A percentile compares a stretch with the other conserved stretches of the same genome.
phyloP scores from a whole-genome alignment of 2,113 vertebrate genomes.

The Campylomormyrus tamandua region DNA sequence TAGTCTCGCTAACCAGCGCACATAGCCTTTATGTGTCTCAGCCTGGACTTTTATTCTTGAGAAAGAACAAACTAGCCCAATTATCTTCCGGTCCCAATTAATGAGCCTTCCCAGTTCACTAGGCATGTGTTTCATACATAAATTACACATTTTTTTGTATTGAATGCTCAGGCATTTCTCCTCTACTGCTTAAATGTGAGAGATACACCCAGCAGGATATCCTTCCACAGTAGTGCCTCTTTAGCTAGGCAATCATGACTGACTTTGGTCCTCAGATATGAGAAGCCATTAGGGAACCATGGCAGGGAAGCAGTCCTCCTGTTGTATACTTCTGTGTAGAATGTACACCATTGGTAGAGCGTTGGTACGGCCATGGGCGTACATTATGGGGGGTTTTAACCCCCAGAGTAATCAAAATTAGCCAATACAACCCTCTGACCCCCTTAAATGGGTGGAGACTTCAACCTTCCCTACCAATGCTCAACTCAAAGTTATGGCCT shows the following conservation, averaged over 20 bases:
- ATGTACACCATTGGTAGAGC: neutral
- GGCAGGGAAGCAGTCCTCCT: conserved; percentile 17
- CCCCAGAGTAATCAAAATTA: neutral
- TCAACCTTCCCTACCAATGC: neutral
- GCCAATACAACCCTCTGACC: neutral
- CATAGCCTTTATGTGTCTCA: neutral
- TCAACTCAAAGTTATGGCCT: neutral
- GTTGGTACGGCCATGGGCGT: neutral
- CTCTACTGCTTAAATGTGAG: conserved; percentile 45
- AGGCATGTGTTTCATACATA: conserved; percentile 30
- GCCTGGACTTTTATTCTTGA: neutral
- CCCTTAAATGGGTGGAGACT: neutral
- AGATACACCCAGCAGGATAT: conserved; percentile 36
- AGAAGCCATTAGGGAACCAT: conserved; percentile 31
- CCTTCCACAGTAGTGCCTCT: conserved; percentile 24
- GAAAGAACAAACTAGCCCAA: conserved; percentile 26
- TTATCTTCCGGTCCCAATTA: conserved; percentile 26
- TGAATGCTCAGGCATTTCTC: conserved; percentile 38
- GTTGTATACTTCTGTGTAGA: neutral
- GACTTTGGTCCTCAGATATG: conserved; percentile 30
- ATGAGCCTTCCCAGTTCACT: conserved; percentile 27
- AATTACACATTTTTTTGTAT: conserved; percentile 53
- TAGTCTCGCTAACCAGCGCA: neutral
- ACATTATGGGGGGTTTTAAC: neutral
- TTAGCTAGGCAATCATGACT: conserved; percentile 29